These are phyloP conservation scores for Arbacia lixula DNA, from an alignment of 53 echinoderm and acorn worm genomes.

Conservation along the genomic window DNA sequence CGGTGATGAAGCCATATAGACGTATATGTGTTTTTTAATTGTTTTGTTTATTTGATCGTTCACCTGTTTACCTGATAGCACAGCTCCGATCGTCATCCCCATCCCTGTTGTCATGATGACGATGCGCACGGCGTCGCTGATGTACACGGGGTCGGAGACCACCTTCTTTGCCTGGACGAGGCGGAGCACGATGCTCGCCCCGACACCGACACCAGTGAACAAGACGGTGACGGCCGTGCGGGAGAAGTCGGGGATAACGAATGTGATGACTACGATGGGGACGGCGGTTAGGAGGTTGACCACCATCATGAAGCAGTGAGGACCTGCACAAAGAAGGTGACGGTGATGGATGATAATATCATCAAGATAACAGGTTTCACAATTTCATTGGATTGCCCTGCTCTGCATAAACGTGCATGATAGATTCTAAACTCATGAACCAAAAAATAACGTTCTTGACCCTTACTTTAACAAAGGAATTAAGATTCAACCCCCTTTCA, in stretches of 20 bases:
- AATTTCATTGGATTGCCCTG: too few species aligned
- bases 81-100: constrained; percentile 43
- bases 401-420: not conserved
- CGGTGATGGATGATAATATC: not conserved
- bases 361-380: too few species aligned
- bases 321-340: constrained; percentile 1
- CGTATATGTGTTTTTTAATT: too few species aligned
- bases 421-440: too few species aligned
- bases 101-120: constrained; percentile 39
- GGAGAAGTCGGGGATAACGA: not conserved
- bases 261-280: not conserved
- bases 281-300: constrained; percentile 1
- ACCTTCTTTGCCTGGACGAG: constrained; percentile 45
- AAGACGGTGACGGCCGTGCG: constrained; percentile 16
- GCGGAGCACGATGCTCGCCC: constrained; percentile 8
- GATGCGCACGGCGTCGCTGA: constrained; percentile 27
- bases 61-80: constrained; percentile 50
- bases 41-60: too few species aligned
- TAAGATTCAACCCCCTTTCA: too few species aligned
- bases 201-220: constrained; percentile 31
- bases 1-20: too few species aligned
- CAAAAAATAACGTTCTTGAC: too few species aligned
- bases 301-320: constrained; percentile 22
- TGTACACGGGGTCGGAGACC: constrained; percentile 14
- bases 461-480: too few species aligned